A percentile compares a stretch with the other conserved stretches of the same genome.
Evolutionary conservation across 2,888 invertebrate species (phyloP).

Genomic region (Andrena camellia): DNA sequence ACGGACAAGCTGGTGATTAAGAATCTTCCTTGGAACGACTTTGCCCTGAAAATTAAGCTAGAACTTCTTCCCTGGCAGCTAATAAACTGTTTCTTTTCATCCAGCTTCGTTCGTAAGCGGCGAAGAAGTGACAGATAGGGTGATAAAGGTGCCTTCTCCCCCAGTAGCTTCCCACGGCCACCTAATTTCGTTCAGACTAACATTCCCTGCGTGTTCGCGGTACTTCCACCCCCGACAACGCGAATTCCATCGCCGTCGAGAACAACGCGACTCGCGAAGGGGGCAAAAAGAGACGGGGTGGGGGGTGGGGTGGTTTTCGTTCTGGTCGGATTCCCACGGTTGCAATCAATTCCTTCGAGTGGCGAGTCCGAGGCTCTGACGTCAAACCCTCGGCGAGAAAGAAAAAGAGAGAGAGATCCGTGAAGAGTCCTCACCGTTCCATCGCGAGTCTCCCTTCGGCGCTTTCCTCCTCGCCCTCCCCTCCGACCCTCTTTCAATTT

Average conservation of each 20-base stretch:
- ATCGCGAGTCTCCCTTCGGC: constrained; percentile 7
- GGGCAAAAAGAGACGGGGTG: not conserved
- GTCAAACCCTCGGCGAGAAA: constrained; percentile 13
- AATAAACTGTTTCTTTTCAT: no score
- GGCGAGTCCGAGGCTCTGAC: constrained; percentile 15
- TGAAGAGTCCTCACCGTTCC: constrained; percentile 2
- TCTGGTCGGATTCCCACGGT: constrained; percentile 2
- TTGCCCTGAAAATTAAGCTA: no score
- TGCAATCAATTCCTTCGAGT: constrained; percentile 15
- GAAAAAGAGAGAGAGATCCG: constrained; percentile 3
- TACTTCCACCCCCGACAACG: not conserved
- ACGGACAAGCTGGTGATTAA: no score
- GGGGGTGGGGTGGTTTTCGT: not conserved
- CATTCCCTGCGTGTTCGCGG: no score
- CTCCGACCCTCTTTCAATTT: constrained; percentile 15
- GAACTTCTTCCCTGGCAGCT: no score
- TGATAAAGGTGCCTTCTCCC: no score
- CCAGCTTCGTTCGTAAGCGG: no score
- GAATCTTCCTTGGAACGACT: not conserved
- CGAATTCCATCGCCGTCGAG: not conserved
- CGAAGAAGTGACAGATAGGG: no score
- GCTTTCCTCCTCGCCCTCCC: not conserved
- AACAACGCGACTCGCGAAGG: not conserved
- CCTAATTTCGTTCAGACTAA: no score
- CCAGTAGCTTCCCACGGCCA: no score